These are phyloP conservation scores for Saccopteryx leptura DNA, from an alignment of 2,113 vertebrate species.

Conservation along the genomic window DNA sequence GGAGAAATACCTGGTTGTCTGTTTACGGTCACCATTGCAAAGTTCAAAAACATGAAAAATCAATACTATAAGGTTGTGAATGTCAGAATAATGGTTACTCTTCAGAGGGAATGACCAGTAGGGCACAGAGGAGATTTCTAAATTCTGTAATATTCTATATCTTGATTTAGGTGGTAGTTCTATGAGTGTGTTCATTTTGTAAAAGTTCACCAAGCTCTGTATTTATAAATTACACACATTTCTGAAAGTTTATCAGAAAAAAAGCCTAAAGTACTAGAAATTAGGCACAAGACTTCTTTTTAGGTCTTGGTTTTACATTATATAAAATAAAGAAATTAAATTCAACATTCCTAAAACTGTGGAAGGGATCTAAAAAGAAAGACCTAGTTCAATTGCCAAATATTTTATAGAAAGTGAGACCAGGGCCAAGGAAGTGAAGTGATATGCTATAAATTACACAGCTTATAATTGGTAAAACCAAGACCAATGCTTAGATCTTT, in stretches of 20 bases:
- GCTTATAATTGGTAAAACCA: slow-evolving; percentile 50
- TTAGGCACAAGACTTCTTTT: slow-evolving; percentile 12
- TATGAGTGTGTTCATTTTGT: background rate
- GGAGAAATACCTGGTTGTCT: background rate
- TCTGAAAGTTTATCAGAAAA: background rate
- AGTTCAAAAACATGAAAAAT: slow-evolving; percentile 36
- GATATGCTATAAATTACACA: slow-evolving; percentile 18
- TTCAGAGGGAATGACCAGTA: background rate
- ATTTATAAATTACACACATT: background rate
- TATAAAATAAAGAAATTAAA: slow-evolving; percentile 56
- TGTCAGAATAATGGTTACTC: slow-evolving; percentile 20
- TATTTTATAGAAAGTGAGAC: slow-evolving; percentile 48
- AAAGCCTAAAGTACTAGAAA: slow-evolving; percentile 12
- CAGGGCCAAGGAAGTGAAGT: slow-evolving; percentile 49
- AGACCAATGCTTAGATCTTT: slow-evolving; percentile 53
- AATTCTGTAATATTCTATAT: background rate
- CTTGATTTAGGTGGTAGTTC: background rate
- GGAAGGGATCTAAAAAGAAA: slow-evolving; percentile 13
- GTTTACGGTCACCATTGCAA: background rate
- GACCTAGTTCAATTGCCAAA: background rate
- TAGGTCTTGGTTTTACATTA: slow-evolving; percentile 8
- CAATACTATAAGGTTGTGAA: background rate
- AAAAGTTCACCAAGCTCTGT: background rate
- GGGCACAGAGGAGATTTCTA: background rate
- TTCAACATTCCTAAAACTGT: slow-evolving; percentile 45